phyloP scores from a whole-genome alignment of 2,797 vertebrate genomes.

The Melanotaenia trifasciata region DNA sequence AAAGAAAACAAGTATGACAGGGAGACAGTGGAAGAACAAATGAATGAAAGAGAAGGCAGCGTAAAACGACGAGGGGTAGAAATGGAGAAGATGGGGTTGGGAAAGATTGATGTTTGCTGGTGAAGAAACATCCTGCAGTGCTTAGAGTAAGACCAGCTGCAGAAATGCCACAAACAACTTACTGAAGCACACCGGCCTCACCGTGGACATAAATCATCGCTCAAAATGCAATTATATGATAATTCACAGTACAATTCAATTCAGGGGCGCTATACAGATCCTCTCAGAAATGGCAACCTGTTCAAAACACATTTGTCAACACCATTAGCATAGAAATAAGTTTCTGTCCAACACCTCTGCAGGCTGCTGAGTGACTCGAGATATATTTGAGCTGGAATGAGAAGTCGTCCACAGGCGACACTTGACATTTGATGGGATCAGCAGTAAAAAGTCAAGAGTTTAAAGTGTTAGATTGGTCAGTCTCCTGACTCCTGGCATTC shows the following conservation, averaged over 20 bases:
- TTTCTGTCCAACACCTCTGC: slow-evolving; percentile 67
- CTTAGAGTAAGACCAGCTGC: slow-evolving; percentile 46
- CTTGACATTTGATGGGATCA: slow-evolving; percentile 67
- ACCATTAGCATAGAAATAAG: slow-evolving; percentile 86
- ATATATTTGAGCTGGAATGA: slow-evolving; percentile 42
- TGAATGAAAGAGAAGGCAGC: slow-evolving; percentile 16
- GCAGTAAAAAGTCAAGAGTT: slow-evolving; percentile 26
- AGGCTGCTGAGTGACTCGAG: slow-evolving; percentile 57
- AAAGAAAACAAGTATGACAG: slow-evolving; percentile 30
- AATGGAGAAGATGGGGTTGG: background rate
- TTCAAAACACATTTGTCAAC: slow-evolving; percentile 81
- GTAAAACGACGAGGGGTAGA: background rate
- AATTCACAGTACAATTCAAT: slow-evolving; percentile 81
- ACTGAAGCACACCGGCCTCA: slow-evolving; percentile 52
- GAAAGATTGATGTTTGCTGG: slow-evolving; percentile 64
- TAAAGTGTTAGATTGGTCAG: slow-evolving; percentile 24
- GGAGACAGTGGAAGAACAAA: slow-evolving; percentile 28
- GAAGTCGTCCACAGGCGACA: slow-evolving; percentile 49
- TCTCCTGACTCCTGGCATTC: slow-evolving; percentile 29
- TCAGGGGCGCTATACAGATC: slow-evolving; percentile 72
- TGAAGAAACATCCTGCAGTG: slow-evolving; percentile 65
- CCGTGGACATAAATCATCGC: slow-evolving; percentile 74
- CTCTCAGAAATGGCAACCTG: slow-evolving; percentile 70
- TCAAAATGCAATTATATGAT: slow-evolving; percentile 82
- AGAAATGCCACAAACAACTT: slow-evolving; percentile 57